Percentiles rank a stretch among this genome's conserved stretches.
Evolutionary conservation across 2,113 vertebrate genomes (phyloP).

Genomic region (Pseudonaja textilis): DNA sequence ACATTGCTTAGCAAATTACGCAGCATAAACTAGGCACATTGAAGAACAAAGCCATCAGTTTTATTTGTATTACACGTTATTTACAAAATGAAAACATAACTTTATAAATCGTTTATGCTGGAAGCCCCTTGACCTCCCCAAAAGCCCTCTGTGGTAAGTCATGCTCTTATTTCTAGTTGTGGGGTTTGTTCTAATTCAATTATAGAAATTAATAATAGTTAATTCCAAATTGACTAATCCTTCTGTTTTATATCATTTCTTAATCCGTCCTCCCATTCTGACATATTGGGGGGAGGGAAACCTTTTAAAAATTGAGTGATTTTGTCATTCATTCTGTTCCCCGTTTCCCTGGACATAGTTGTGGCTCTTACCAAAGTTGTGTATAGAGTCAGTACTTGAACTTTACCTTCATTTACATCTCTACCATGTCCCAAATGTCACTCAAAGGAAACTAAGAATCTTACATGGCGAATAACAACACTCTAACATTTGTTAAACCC

Average conservation of each 20-base stretch:
- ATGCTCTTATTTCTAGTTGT: conserved; percentile 73
- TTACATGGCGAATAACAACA: conserved; percentile 18
- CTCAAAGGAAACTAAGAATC: conserved; percentile 33
- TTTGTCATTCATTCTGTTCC: conserved; percentile 32
- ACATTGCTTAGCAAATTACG: conserved; percentile 10
- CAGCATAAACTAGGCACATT: neutral
- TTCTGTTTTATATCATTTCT: conserved; percentile 48
- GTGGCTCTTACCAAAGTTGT: conserved; percentile 5
- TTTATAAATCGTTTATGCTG: conserved; percentile 59
- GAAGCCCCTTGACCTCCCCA: conserved; percentile 62
- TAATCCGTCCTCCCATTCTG: conserved; percentile 54
- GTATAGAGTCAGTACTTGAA: conserved; percentile 12
- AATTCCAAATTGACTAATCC: conserved; percentile 60
- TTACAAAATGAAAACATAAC: conserved; percentile 43
- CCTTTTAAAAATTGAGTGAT: conserved; percentile 31
- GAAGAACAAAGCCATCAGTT: neutral
- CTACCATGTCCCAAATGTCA: conserved; percentile 33
- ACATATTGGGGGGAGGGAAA: neutral
- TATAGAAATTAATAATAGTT: conserved; percentile 74
- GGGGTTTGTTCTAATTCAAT: conserved; percentile 74
- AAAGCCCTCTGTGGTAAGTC: conserved; percentile 72
- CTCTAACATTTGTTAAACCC: neutral
- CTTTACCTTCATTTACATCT: conserved; percentile 33
- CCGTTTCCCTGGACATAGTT: conserved; percentile 25
- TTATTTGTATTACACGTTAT: conserved; percentile 27